These are phyloP conservation scores for Agrilus planipennis DNA, from an alignment of 1,140 invertebrate species.

Conservation along the genomic window DNA sequence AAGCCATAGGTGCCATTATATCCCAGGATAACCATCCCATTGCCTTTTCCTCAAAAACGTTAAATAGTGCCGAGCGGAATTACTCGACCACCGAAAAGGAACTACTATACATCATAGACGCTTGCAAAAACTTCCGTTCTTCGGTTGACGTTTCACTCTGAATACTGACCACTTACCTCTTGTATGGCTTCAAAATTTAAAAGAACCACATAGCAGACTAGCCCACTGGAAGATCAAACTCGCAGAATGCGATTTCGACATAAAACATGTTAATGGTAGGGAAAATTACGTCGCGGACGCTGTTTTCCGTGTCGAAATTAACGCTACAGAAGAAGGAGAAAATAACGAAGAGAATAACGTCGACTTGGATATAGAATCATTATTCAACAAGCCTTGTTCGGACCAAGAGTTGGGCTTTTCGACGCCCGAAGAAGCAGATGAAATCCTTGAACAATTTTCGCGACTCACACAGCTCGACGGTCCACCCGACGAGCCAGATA, in stretches of 20 bases:
- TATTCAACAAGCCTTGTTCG: no score
- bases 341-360: no score
- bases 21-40: constrained; percentile 17
- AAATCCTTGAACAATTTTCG: no score
- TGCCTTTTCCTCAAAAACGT: background rate
- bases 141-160: constrained; percentile 1
- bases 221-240: constrained; percentile 2
- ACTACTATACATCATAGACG: background rate
- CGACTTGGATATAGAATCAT: no score
- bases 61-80: constrained; percentile 2
- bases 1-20: constrained; percentile 18
- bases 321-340: no score
- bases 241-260: constrained; percentile 2
- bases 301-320: constrained; percentile 18
- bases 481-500: no score
- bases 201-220: constrained; percentile 3
- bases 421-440: no score
- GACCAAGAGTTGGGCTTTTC: no score
- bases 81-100: constrained; percentile 3
- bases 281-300: constrained; percentile 20
- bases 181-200: constrained; percentile 7
- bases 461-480: no score
- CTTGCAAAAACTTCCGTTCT: constrained; percentile 2
- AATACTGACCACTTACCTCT: background rate
- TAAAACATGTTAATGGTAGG: constrained; percentile 6